Percentiles rank a stretch among this genome's conserved stretches.
These are phyloP conservation scores for Polydrusus tereticollis DNA, from an alignment of 2,888 invertebrate species.

Conservation along the genomic window DNA sequence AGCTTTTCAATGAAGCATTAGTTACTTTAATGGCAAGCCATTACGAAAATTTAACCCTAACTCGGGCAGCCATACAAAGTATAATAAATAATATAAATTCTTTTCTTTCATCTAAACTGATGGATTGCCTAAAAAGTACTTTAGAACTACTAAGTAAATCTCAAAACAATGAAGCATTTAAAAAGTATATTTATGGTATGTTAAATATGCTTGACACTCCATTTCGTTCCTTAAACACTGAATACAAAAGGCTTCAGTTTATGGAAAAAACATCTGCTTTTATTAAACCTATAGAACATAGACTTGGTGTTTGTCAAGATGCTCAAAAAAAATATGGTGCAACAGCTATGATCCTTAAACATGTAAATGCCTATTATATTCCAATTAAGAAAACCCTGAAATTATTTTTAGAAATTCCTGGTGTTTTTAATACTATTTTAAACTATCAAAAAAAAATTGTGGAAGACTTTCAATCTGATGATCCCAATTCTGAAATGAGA, in stretches of 20 bases:
- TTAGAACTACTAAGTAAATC: not conserved
- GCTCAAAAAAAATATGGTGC: not conserved
- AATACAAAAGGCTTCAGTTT: constrained; percentile 30
- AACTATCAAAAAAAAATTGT: constrained; percentile 23
- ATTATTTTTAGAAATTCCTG: constrained; percentile 35
- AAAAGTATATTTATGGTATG: constrained; percentile 1
- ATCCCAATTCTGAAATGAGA: constrained; percentile 17
- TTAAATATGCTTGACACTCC: constrained; percentile 3
- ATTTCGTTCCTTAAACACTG: constrained; percentile 27
- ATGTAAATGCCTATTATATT: constrained; percentile 24
- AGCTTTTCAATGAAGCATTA: not conserved
- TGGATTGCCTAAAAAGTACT: not conserved
- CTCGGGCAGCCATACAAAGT: not conserved
- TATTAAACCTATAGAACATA: constrained; percentile 11
- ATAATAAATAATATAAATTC: constrained; percentile 2
- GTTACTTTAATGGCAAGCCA: not conserved
- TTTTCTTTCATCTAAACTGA: not conserved
- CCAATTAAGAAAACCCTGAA: constrained; percentile 20
- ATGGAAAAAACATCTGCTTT: constrained; percentile 27
- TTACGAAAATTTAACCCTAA: constrained; percentile 13
- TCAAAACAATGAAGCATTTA: not conserved
- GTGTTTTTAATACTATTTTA: constrained; percentile 18
- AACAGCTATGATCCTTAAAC: constrained; percentile 21
- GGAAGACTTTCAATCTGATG: not conserved
- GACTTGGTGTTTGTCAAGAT: constrained; percentile 19